Percentiles rank a stretch among this genome's conserved stretches.
These are phyloP conservation scores for Camelus bactrianus DNA, from an alignment of 2,113 vertebrate genomes.

Conservation along the genomic window DNA sequence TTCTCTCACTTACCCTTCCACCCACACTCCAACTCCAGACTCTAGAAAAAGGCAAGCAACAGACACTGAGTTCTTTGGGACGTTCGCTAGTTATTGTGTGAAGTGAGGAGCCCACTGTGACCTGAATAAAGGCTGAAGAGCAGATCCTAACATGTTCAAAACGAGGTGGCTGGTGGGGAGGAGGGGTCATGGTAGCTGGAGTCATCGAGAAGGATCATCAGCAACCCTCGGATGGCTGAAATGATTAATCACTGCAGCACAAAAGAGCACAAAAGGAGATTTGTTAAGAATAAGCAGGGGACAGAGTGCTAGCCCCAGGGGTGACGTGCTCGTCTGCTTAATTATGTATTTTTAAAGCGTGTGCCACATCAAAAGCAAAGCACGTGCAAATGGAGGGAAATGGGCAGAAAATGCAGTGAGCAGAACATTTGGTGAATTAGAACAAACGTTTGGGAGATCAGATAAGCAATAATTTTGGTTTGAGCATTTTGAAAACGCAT, in stretches of 20 bases:
- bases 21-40: neutral
- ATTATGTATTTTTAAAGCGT: conserved; percentile 85
- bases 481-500: neutral
- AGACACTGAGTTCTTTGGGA: conserved; percentile 65
- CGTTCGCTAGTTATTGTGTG: conserved; percentile 58
- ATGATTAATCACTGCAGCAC: conserved; percentile 87
- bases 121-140: conserved; percentile 80
- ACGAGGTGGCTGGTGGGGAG: conserved; percentile 57
- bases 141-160: conserved; percentile 80
- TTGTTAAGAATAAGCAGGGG: conserved; percentile 86
- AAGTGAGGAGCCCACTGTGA: conserved; percentile 72
- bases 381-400: conserved; percentile 79
- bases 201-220: conserved; percentile 84
- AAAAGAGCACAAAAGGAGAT: conserved; percentile 84
- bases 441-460: conserved; percentile 80
- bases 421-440: conserved; percentile 81
- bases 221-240: conserved; percentile 72
- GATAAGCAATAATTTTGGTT: neutral
- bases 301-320: conserved; percentile 82
- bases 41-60: conserved; percentile 70
- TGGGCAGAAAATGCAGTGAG: conserved; percentile 75
- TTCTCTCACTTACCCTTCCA: neutral
- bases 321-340: conserved; percentile 83
- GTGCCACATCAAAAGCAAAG: conserved; percentile 86
- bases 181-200: conserved; percentile 79